Base-by-base conservation (phyloP, 2,113 vertebrate genomes). In the Cariama cristata region DNA sequence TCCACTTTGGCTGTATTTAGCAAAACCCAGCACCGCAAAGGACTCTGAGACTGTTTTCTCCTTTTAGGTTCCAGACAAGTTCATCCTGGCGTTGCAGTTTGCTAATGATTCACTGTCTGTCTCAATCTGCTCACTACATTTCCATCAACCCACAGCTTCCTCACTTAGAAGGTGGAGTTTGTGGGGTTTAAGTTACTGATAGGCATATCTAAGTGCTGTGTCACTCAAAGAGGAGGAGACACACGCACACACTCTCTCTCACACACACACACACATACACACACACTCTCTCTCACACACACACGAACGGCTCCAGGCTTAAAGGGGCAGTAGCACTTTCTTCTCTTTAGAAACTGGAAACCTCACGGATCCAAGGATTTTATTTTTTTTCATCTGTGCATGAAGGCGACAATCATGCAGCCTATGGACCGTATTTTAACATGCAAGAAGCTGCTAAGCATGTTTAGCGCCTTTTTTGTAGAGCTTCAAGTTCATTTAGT, bases 141-240 rank as follows among this genome's bases (percentile, higher is more conserved):
- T 98, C 98, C 98, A 98, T 97, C 98, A 96, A 98, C 98, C 97
- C 98, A 98, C 98, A 97, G 98, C 98, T 98, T 98, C 98, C 98
- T 98, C 98, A 98, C 98, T 98, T 92, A 96, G 98, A 98, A 98
- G 99, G 99, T 98, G 99, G 98, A 98, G 98, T 98, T 98, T 98
- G 95, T 93, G 97, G 98, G 98, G 96, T 98, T 98, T 97, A 98
- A 98, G 98, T 98, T 98, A 98, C 98, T 98, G 98, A 99, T 99
- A 99, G 99, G 98, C 98, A 98, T 98, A 97, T 98, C 98, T 97
- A 98, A 97, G 92, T 98, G 98, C 98, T 98, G 98, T 98, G 98
- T 98, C 98, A 98, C 98, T 98, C 96, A 96, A 97, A 97, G 98
- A 98, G 98, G 98, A 98, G 98, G 99, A 98, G 98, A 98, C 98